Percentiles rank a stretch among this genome's conserved stretches.
Evolutionary conservation across 2,888 invertebrate genomes (phyloP).

Genomic region (Watsonalla binaria): DNA sequence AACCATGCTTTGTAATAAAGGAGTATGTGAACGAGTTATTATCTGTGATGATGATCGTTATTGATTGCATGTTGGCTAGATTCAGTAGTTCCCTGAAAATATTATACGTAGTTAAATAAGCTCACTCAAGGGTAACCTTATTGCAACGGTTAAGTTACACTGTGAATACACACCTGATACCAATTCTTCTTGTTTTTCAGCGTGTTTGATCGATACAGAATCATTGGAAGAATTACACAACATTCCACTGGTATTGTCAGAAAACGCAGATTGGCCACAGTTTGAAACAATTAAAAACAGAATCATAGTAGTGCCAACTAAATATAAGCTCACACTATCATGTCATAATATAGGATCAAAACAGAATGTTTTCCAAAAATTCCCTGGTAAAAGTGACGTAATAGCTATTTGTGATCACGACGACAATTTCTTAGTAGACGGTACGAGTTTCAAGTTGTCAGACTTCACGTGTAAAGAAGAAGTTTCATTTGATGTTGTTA

Average conservation of each 20-base stretch:
- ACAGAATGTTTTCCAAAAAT: conserved; percentile 13
- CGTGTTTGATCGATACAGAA: conserved; percentile 18
- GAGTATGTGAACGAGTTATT: no score
- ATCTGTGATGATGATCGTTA: no score
- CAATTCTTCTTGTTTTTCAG: conserved; percentile 14
- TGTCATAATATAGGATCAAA: conserved; percentile 11
- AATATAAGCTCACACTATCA: conserved; percentile 11
- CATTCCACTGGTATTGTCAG: conserved; percentile 18
- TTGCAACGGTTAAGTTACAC: no score
- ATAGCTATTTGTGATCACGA: conserved; percentile 15
- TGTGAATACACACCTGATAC: neutral
- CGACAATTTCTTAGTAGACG: conserved; percentile 14
- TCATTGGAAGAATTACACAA: conserved; percentile 1
- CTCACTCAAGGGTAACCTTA: no score
- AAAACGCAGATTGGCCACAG: conserved; percentile 11
- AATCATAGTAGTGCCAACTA: conserved; percentile 5
- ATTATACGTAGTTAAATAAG: no score
- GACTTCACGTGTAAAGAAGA: conserved; percentile 17
- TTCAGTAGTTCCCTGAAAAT: no score
- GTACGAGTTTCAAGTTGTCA: conserved; percentile 11
- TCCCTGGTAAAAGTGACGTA: conserved; percentile 10
- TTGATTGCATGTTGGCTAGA: no score
- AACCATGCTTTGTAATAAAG: no score
- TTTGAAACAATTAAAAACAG: conserved; percentile 7
- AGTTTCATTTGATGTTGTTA: conserved; percentile 10